phyloP scores from a whole-genome alignment of 2,888 invertebrate species.

The Andrena dorsata region DNA sequence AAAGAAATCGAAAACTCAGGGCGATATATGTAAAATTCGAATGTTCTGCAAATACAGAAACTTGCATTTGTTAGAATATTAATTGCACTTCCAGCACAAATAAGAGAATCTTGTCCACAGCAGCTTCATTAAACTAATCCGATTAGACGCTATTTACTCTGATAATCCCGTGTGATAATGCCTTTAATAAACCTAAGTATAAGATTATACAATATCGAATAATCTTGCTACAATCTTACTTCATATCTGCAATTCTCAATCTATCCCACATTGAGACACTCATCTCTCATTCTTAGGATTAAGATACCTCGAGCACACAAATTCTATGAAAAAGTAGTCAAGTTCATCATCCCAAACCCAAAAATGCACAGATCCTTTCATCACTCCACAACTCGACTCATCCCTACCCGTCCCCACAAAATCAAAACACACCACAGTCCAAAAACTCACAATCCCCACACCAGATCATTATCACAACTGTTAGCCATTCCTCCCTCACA shows the following conservation, averaged over 20 bases:
- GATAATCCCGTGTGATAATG: conserved; percentile 21
- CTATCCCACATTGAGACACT: not conserved
- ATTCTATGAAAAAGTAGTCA: too few species aligned
- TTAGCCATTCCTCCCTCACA: too few species aligned
- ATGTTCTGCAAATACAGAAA: not conserved
- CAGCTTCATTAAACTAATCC: conserved; percentile 46
- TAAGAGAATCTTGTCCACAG: not conserved
- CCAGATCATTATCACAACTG: too few species aligned
- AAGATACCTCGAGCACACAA: too few species aligned
- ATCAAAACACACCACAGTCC: too few species aligned
- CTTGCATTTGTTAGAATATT: not conserved
- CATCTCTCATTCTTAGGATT: too few species aligned
- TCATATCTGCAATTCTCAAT: not conserved
- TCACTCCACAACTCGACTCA: too few species aligned
- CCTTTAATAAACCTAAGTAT: not conserved
- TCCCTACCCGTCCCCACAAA: too few species aligned
- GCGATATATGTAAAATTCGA: not conserved
- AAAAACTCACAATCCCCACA: too few species aligned
- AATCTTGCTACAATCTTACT: not conserved
- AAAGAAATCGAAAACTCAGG: not conserved
- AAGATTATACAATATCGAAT: not conserved
- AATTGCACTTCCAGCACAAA: not conserved
- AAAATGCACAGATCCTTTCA: too few species aligned
- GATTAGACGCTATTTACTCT: conserved; percentile 25
- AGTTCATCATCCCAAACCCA: too few species aligned